Evolutionary conservation across 2,797 vertebrate species (phyloP).

Genomic region (Catharus ustulatus): DNA sequence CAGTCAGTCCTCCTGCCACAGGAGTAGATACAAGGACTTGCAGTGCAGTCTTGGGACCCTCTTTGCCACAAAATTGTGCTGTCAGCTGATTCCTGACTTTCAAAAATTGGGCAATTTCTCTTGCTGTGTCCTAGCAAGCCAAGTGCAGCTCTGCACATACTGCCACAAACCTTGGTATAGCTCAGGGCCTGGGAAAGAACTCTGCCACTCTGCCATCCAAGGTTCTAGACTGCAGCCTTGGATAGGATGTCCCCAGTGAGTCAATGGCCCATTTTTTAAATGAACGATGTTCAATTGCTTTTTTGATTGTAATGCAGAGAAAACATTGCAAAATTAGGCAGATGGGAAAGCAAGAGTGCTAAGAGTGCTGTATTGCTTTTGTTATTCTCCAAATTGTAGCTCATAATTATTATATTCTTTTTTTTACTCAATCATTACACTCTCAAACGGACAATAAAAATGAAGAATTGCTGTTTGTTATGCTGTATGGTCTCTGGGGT

Average conservation of each 20-base stretch:
- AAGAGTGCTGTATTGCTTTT: neutral
- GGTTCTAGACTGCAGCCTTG: neutral
- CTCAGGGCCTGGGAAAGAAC: neutral
- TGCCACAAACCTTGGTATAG: accelerated
- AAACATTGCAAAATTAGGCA: neutral
- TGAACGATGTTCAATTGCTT: neutral
- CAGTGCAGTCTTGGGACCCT: neutral
- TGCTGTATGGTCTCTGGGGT: neutral
- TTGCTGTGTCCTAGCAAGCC: neutral
- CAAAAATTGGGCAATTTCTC: neutral
- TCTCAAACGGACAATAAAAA: slow-evolving; percentile 16
- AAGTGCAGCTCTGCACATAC: neutral
- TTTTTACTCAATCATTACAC: neutral
- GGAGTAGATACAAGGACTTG: neutral
- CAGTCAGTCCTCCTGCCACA: neutral
- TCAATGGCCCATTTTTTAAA: neutral
- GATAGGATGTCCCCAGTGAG: neutral
- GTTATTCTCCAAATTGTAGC: slow-evolving; percentile 5
- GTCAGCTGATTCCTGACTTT: neutral
- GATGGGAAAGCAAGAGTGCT: neutral
- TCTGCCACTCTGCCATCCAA: neutral
- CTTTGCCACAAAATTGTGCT: neutral
- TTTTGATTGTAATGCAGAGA: neutral
- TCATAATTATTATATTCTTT: neutral
- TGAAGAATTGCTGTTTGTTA: slow-evolving; percentile 8